Base-by-base conservation (phyloP, 2,113 vertebrate genomes). In the Notiomystis cincta region DNA sequence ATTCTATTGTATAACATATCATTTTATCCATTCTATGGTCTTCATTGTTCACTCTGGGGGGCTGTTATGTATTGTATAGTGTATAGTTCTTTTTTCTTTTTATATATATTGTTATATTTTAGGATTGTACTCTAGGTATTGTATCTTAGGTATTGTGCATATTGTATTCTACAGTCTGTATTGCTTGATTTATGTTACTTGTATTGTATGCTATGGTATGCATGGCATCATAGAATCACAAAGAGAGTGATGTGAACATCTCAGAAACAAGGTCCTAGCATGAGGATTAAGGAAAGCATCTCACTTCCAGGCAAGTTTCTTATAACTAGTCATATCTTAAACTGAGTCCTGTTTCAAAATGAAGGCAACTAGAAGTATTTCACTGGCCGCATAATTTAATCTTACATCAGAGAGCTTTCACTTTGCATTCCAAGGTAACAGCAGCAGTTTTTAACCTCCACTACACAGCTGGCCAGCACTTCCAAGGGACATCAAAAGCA, bases 231-330 rank as follows among this genome's bases (percentile, higher is more conserved):
- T 4, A 45, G 28, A 24, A 58, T 30, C 77, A 51, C 22, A 44
- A 27, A 17, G 7, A 27, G 7, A 50, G 17, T 21, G 14, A 73
- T 23, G 7, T 50, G 51, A 73, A 66, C 15, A 13, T 12, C 13
- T 64, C 44, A 65, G 22, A 64, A 82, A 64, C 8, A 62, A 44
- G 21, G 14, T 42, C 25, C 4, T 9, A 85, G 10, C 6, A 11
- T 5, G 16, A 75, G 9, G 18, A n/a, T 11, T 1, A 2, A 70
- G 28, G 28, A 61, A 65, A 69, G 6, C 0, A 0, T 13, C 21
- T 30, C 6, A 54, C 8, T 18, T 81, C 22, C 12, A 66, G 10
- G 15, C 10, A 58, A 28, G 66, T 89, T 82, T 82, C 28, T 25
- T 62, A 10, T 11, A 44, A 61, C 12, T 37, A 47, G 13, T 31